Evolutionary conservation across 2,113 vertebrate genomes (phyloP), one percentile per base, ranked within the genome.

Genomic region (Melanerpes formicivorus): DNA sequence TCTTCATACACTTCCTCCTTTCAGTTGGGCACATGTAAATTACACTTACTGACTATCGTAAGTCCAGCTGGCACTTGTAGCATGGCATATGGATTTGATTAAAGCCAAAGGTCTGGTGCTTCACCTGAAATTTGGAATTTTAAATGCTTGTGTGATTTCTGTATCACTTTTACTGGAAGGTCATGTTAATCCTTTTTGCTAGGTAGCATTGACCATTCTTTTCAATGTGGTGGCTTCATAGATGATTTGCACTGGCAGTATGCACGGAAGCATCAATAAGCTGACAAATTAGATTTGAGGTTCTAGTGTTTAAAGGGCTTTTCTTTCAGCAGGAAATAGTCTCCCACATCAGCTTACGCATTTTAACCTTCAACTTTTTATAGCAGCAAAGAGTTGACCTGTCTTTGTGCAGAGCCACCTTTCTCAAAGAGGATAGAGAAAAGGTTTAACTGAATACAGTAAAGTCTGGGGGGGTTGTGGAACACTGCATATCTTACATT

Each of bases 331-430:
- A 93, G 91, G 90, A 95, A 96, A 15, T 95, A 92, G 91, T 94
- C 87, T 96, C 65, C 84, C 58, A 86, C 75, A 86, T 86, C 73
- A 92, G 96, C 80, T 95, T 94, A 90, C 0, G 18, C 81, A 91
- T 95, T 95, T 71, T 95, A 95, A 92, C 89, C 93, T 95, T 95
- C 69, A 95, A 90, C 92, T 96, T 96, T 93, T 84, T 94, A 95
- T 95, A 95, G 91, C 83, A 93, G 64, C 2, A 2, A 71, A 86
- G 92, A 76, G 80, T 72, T 94, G 79, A 93, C 63, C 77, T 78
- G 71, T 69, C 54, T 84, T 86, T 81, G 14, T 78, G 72, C 32
- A 90, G 67, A 80, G 80, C 34, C 40, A 82, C 73, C n/a, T 93
- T 88, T 71, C 66, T 76, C 78, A 95, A 95, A 87, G 90, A 88